These are phyloP conservation scores for Amyelois transitella DNA, from an alignment of 1,140 invertebrate species.

Conservation along the genomic window DNA sequence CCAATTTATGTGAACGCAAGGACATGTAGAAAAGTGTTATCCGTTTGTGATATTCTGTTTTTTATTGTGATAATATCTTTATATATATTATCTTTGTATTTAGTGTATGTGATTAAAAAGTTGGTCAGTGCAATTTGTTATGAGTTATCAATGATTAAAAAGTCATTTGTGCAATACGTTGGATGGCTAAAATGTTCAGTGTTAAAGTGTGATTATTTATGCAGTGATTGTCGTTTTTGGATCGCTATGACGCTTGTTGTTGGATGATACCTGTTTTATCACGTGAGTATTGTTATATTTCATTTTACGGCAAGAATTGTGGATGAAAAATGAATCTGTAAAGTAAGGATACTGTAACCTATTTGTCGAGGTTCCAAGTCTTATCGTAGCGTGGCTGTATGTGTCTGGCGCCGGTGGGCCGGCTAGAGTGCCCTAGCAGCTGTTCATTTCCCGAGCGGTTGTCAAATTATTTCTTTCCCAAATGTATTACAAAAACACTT, in stretches of 20 bases:
- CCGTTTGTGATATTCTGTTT: conserved; percentile 56
- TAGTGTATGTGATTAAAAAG: conserved; percentile 44
- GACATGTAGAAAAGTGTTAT: conserved; percentile 65
- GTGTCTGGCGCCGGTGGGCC: conserved; percentile 43
- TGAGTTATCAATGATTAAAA: conserved; percentile 61
- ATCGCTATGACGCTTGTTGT: conserved; percentile 60
- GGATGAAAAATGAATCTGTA: conserved; percentile 12
- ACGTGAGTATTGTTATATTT: conserved; percentile 46
- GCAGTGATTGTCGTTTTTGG: conserved; percentile 58
- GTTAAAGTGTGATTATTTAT: conserved; percentile 70
- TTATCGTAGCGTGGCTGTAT: conserved; percentile 52
- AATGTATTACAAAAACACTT: not conserved
- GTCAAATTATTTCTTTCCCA: conserved; percentile 12
- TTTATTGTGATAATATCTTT: conserved; percentile 60
- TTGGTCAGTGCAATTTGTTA: conserved; percentile 61
- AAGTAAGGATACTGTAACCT: conserved; percentile 44
- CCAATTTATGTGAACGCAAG: conserved; percentile 71
- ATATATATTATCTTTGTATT: conserved; percentile 43
- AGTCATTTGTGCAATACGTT: conserved; percentile 63
- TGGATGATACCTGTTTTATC: conserved; percentile 66
- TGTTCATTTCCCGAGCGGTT: conserved; percentile 42
- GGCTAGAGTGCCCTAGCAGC: conserved; percentile 41
- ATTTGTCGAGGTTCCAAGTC: conserved; percentile 56
- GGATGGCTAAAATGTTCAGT: conserved; percentile 65
- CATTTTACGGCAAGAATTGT: conserved; percentile 13